Evolutionary conservation across 2,113 vertebrate genomes (phyloP).

Genomic region (Telmatochromis bifrenatus): DNA sequence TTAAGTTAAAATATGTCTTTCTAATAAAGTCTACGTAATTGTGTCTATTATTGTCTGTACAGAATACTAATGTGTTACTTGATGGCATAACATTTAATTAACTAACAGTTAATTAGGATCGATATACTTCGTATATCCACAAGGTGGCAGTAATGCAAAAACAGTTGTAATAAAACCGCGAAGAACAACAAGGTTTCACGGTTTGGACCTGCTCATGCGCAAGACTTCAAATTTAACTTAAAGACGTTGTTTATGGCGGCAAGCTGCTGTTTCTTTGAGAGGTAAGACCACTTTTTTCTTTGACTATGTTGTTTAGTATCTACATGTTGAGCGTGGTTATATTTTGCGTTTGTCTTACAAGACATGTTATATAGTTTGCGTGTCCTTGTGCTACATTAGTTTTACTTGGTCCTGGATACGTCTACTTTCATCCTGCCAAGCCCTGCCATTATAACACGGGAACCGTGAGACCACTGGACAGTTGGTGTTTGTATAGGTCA

Average conservation of each 20-base stretch:
- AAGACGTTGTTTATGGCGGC: too few species aligned
- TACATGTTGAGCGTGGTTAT: too few species aligned
- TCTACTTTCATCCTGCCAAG: too few species aligned
- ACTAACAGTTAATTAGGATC: neutral
- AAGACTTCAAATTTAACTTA: neutral
- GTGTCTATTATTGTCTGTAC: neutral
- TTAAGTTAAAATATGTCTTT: neutral
- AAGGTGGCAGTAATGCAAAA: neutral
- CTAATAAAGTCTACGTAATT: neutral
- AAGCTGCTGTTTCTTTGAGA: too few species aligned
- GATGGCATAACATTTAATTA: neutral
- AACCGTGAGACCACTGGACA: accelerated
- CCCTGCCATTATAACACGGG: accelerated
- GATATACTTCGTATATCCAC: neutral
- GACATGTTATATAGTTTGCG: neutral
- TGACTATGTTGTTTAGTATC: too few species aligned
- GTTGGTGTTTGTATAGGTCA: neutral
- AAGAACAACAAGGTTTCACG: neutral
- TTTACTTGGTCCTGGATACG: neutral
- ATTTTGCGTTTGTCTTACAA: neutral
- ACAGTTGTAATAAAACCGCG: neutral
- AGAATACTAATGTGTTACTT: neutral
- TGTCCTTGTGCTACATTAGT: neutral
- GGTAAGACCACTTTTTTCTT: too few species aligned
- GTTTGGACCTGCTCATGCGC: neutral